Base-by-base conservation (phyloP, 2,113 vertebrate species). In the Odontesthes bonariensis region DNA sequence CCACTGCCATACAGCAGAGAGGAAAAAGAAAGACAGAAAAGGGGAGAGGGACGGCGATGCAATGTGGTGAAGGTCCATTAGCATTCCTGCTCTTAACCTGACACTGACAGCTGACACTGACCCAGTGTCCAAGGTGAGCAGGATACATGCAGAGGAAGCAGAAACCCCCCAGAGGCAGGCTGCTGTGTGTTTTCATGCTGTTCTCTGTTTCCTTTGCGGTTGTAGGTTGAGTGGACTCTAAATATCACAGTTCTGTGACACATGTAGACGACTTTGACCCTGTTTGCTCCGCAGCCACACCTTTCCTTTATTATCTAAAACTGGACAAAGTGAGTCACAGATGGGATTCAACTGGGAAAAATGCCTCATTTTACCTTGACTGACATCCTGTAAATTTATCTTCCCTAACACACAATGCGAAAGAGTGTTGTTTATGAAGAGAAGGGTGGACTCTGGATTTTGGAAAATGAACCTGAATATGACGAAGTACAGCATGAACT, bases 81-180 rank as follows among this genome's bases (percentile, higher is more conserved):
- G 78, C 83, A 91, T 91, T 86, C 82, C 75, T 56, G 69, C 84
- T 79, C 78, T 83, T 78, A 72, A 83, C 73, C 82, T 61, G 78
- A 88, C 88, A 80, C 81, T 91, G 90, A 90, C 90, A 92, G 86
- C 86, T 90, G 90, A 93, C 89, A 86, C 87, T 83, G 88, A 88
- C 85, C 77, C 67, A 51, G 79, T 86, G 90, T 89, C 86, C 84
- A 83, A 88, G 85, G 87, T 88, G 88, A 92, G 84, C 76, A 31
- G 79, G 82, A 88, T 84, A 90, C 87, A 83, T 51, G 84, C 88
- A 75, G 84, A 90, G 82, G 84, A 91, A 87, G 87, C 76, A 89
- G 73, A 82, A 82, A 62, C 66, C 82, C 83, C 86, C 84, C 27
- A 40, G 85, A 81, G 87, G 75, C 75, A n/a, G 22, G 51, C 51